Conservation (phyloP, 1,140 invertebrate genomes). For the Saxidomus purpurata region DNA sequence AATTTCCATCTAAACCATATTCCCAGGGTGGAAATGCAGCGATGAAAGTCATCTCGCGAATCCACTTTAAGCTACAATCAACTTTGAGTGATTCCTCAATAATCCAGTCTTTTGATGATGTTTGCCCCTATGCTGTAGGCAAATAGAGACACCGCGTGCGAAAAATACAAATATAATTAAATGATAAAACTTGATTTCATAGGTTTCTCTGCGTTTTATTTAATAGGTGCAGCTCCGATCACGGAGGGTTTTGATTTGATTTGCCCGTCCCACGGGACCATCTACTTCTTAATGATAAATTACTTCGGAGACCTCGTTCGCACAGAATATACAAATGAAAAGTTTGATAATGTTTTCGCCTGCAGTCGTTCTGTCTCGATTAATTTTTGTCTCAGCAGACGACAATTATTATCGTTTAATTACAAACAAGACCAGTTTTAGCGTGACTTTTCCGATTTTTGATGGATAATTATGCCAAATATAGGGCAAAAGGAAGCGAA, state of each 20-base stretch:
- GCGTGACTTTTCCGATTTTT: no score
- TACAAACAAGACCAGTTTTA: slow-evolving; percentile 2
- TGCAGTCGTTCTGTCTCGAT: slow-evolving; percentile 14
- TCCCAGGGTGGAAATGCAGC: not conserved
- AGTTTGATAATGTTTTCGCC: slow-evolving; percentile 1
- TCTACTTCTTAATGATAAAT: slow-evolving; percentile 57
- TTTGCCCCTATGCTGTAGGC: slow-evolving; percentile 17
- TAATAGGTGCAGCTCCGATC: not conserved
- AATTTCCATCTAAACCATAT: not conserved
- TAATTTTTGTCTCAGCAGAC: slow-evolving; percentile 6
- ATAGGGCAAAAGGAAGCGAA: no score
- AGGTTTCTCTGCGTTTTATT: slow-evolving; percentile 5
- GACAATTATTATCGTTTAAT: not conserved
- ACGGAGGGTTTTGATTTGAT: slow-evolving; percentile 17
- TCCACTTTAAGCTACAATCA: not conserved
- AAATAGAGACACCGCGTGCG: slow-evolving; percentile 9
- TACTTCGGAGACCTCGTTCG: slow-evolving; percentile 32
- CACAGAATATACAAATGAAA: slow-evolving; percentile 40
- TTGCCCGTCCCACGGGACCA: not conserved
- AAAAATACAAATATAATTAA: slow-evolving; percentile 54
- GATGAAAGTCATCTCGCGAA: not conserved
- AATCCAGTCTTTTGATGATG: slow-evolving; percentile 4
- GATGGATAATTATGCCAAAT: no score
- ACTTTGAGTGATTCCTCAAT: not conserved
- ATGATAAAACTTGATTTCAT: slow-evolving; percentile 2